Conservation (phyloP, 92 coral and sea anemone genomes). For the Meandrina meandrites region DNA sequence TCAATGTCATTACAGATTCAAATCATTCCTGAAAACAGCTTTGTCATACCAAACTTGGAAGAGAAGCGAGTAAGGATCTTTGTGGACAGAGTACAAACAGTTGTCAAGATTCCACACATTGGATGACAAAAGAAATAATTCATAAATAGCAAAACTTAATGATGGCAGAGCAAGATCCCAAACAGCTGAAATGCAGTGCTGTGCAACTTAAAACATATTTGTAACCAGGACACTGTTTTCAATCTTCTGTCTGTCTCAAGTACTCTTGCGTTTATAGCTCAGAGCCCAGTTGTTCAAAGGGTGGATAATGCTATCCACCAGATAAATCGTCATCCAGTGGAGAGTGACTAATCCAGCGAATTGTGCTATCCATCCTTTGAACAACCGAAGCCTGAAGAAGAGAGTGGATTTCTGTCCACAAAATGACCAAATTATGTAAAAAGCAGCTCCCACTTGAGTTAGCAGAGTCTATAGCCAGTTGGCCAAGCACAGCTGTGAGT, state of each 20-base stretch:
- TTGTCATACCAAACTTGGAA: conserved; percentile 54
- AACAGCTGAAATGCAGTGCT: not conserved
- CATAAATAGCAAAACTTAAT: not conserved
- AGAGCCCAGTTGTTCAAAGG: no score
- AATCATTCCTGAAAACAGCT: conserved; percentile 82
- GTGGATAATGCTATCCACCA: no score
- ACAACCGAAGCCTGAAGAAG: no score
- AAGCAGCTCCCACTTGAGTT: not conserved
- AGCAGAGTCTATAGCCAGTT: not conserved
- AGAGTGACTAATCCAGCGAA: no score
- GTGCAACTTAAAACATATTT: not conserved
- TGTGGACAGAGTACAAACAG: conserved; percentile 69
- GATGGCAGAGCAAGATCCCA: not conserved
- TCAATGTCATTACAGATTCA: conserved; percentile 58
- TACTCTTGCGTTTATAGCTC: not conserved
- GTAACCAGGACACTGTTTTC: not conserved
- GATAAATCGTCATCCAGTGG: no score
- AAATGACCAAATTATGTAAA: not conserved
- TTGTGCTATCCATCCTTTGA: no score
- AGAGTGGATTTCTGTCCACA: not conserved
- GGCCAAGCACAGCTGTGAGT: not conserved
- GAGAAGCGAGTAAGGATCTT: conserved; percentile 79
- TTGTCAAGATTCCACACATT: conserved; percentile 62
- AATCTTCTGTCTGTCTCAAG: not conserved
- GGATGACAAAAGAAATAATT: conserved; percentile 40